These are phyloP conservation scores for Drosophila kanapiae DNA, from an alignment of 1,140 invertebrate genomes.

Conservation along the genomic window DNA sequence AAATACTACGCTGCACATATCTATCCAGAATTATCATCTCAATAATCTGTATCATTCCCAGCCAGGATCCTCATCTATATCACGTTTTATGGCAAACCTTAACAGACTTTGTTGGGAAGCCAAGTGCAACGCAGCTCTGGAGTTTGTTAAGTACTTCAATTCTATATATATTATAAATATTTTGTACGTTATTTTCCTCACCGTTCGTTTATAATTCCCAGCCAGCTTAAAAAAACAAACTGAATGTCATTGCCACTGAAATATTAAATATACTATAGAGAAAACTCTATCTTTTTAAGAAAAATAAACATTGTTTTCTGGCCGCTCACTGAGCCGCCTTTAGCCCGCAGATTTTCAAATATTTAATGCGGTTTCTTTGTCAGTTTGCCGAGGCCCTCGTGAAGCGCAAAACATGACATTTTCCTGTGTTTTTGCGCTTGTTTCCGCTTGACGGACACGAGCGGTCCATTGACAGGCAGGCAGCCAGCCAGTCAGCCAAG, in stretches of 20 bases:
- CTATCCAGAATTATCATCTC: too few species aligned
- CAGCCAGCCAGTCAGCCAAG: background rate
- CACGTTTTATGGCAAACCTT: too few species aligned
- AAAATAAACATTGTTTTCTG: background rate
- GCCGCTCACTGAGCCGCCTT: background rate
- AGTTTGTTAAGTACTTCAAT: background rate
- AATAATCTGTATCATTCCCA: too few species aligned
- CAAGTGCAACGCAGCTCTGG: background rate
- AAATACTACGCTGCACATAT: too few species aligned
- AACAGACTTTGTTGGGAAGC: background rate
- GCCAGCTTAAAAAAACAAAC: background rate
- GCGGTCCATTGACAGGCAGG: conserved; percentile 19
- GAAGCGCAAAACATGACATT: conserved; percentile 40
- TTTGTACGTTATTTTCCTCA: background rate
- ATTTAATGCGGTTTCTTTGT: conserved; percentile 6
- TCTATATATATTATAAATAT: background rate
- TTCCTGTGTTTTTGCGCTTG: conserved; percentile 53
- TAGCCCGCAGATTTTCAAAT: background rate
- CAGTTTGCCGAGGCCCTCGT: conserved; percentile 10
- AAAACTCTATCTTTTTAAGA: background rate
- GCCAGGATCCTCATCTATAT: background rate
- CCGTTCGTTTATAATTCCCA: background rate
- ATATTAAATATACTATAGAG: background rate
- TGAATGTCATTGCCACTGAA: background rate
- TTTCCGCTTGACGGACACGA: conserved; percentile 40